Conservation (phyloP, 2,113 vertebrate genomes). For the Penelope pileata region DNA sequence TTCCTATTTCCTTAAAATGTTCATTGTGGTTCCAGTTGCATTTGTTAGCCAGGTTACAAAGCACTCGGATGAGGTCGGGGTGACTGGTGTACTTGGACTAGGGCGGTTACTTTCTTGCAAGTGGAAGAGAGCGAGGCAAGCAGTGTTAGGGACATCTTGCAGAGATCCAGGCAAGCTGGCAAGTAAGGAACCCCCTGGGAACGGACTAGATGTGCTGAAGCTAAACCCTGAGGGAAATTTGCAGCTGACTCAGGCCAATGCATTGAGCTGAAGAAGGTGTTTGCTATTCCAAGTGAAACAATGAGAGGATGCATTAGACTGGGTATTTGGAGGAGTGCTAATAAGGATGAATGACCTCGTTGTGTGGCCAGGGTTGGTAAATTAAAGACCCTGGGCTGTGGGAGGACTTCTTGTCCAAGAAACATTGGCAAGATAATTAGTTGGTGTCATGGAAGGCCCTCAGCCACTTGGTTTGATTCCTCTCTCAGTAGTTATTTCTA, state of each 20-base stretch:
- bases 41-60: neutral
- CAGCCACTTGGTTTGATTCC: neutral
- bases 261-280: neutral
- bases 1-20: neutral
- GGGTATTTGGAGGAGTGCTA: neutral
- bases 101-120: neutral
- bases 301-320: neutral
- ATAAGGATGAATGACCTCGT: neutral
- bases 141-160: neutral
- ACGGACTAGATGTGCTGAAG: neutral
- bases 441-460: neutral
- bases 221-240: fast-evolving
- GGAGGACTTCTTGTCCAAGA: neutral
- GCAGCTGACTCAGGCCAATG: neutral
- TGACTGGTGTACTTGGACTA: neutral
- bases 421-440: neutral
- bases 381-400: neutral
- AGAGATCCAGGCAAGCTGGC: neutral
- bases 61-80: neutral
- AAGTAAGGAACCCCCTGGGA: neutral
- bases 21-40: neutral
- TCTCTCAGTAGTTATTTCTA: neutral
- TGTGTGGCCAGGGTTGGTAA: neutral
- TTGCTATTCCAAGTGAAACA: neutral
- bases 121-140: neutral